Conservation (phyloP, 2,113 vertebrate genomes). For the Isurus oxyrinchus region DNA sequence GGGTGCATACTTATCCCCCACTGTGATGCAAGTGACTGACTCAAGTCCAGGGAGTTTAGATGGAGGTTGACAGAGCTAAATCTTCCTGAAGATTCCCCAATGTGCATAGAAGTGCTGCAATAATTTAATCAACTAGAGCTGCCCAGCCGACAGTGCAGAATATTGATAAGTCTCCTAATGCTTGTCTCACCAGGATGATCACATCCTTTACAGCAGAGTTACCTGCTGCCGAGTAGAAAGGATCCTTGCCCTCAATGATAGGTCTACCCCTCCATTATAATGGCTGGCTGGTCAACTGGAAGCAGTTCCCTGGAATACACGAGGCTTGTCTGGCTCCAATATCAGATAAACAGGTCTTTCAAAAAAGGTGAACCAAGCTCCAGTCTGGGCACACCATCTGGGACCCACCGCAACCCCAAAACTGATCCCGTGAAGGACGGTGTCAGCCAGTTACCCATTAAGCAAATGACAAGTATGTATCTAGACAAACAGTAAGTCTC, state of each 20-base stretch:
- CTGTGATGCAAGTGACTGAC: background rate
- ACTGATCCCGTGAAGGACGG: background rate
- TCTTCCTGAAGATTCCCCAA: background rate
- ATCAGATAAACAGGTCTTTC: background rate
- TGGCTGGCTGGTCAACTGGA: background rate
- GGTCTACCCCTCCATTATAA: background rate
- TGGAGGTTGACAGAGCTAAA: background rate
- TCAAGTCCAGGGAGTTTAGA: background rate
- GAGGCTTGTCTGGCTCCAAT: background rate
- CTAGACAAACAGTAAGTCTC: background rate
- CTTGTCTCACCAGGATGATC: background rate
- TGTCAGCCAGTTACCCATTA: background rate
- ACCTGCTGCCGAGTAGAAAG: background rate
- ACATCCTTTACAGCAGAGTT: background rate
- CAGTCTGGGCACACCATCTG: background rate
- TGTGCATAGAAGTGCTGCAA: background rate
- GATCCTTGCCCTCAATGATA: background rate
- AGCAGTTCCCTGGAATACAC: background rate
- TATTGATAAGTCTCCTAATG: background rate
- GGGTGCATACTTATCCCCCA: background rate
- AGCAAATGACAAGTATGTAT: background rate
- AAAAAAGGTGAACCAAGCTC: background rate
- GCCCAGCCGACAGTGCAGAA: too few species aligned
- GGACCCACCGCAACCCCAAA: background rate
- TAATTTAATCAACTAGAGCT: background rate